Conservation (phyloP, 2,113 vertebrate species). For the Equus quagga region DNA sequence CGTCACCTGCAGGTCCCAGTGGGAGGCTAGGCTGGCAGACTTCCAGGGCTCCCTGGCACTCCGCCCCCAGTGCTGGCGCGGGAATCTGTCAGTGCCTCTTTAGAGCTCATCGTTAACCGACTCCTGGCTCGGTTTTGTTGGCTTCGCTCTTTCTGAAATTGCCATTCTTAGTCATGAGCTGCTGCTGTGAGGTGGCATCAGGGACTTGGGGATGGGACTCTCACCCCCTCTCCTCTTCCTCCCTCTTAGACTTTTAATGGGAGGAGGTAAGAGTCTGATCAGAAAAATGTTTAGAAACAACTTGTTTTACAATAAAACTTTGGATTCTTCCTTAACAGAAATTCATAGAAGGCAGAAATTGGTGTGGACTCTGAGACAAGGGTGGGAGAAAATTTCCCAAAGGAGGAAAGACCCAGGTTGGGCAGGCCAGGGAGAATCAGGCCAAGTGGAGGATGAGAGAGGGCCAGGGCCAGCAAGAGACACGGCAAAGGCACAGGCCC, state of each 20-base stretch:
- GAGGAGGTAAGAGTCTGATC: not conserved
- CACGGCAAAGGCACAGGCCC: not conserved
- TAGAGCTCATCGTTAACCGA: not conserved
- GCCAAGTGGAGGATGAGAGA: not conserved
- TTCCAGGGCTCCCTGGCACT: not conserved
- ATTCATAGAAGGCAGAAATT: not conserved
- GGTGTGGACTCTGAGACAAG: not conserved
- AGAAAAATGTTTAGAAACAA: not conserved
- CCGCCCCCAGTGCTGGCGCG: slow-evolving; percentile 32
- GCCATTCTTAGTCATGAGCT: not conserved
- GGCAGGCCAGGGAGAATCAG: not conserved
- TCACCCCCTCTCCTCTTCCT: not conserved
- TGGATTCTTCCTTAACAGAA: not conserved
- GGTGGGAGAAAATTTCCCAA: not conserved
- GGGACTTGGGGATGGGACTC: not conserved
- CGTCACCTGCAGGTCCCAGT: slow-evolving; percentile 49
- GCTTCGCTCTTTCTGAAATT: not conserved
- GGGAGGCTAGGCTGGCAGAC: slow-evolving; percentile 70
- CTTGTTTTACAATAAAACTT: slow-evolving; percentile 1
- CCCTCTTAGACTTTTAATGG: not conserved
- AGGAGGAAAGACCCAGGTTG: not conserved
- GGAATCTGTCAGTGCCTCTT: slow-evolving; percentile 32
- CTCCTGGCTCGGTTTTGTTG: not conserved
- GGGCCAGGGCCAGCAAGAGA: not conserved
- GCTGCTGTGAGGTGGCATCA: not conserved